These are phyloP conservation scores for Dolomedes plantarius DNA, from an alignment of 2,888 invertebrate genomes.

Conservation along the genomic window DNA sequence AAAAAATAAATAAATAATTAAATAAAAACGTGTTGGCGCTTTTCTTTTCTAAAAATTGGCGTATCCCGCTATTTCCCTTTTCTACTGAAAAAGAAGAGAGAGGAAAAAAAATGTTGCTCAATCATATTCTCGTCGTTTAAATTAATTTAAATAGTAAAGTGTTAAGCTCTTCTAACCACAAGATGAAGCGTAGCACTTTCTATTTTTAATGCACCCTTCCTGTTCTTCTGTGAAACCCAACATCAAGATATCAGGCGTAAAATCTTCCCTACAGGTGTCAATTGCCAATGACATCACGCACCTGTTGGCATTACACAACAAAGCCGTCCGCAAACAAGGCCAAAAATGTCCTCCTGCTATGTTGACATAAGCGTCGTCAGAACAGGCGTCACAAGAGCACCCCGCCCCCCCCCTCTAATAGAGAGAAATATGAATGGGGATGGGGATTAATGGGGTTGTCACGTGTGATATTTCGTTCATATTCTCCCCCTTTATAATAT, in stretches of 20 bases:
- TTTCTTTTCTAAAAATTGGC: no score
- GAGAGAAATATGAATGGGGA: slow-evolving; percentile 65
- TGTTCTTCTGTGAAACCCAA: background rate
- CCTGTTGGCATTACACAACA: slow-evolving; percentile 43
- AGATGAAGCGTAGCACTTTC: no score
- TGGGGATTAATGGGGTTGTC: slow-evolving; percentile 58
- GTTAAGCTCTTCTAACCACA: no score
- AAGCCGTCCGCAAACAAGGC: slow-evolving; percentile 15
- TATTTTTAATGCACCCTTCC: no score
- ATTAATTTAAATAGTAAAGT: no score
- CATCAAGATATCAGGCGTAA: slow-evolving; percentile 23
- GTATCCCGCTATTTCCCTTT: no score
- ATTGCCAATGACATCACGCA: slow-evolving; percentile 41
- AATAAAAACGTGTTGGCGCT: no score
- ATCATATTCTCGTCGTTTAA: no score
- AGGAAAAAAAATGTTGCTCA: no score
- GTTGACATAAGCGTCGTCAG: slow-evolving; percentile 60
- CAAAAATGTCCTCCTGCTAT: slow-evolving; percentile 32
- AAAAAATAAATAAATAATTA: no score
- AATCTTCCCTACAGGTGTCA: slow-evolving; percentile 57
- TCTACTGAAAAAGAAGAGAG: no score
- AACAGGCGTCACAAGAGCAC: slow-evolving; percentile 38
- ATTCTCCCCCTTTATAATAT: background rate
- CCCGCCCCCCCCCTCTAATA: slow-evolving; percentile 48
- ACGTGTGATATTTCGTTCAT: slow-evolving; percentile 54